These are phyloP conservation scores for Ictidomys tridecemlineatus DNA, from an alignment of 2,113 vertebrate genomes.

Conservation along the genomic window DNA sequence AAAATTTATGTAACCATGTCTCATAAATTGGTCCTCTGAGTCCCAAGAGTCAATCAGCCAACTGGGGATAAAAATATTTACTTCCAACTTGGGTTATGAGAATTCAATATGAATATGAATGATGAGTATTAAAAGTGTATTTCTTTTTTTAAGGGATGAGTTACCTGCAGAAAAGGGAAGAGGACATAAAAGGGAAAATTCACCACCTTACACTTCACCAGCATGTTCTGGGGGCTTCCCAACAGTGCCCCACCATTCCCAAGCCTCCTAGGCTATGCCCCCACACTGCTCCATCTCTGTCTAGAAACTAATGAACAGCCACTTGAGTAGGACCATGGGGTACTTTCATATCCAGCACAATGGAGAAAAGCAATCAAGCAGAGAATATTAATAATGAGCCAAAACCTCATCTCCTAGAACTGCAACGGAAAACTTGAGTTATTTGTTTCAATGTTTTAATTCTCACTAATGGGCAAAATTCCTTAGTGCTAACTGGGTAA, in stretches of 20 bases:
- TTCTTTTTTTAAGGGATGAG: constrained; percentile 15
- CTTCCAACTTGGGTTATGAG: neutral
- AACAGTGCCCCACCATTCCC: neutral
- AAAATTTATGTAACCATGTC: neutral
- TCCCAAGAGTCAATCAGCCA: neutral
- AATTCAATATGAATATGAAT: constrained; percentile 26
- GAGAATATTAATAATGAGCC: constrained; percentile 67
- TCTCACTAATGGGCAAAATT: constrained; percentile 71
- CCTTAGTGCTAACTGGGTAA: constrained; percentile 67
- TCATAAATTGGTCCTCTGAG: neutral
- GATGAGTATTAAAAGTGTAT: constrained; percentile 1
- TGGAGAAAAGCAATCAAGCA: constrained; percentile 54
- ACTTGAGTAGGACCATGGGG: constrained; percentile 41
- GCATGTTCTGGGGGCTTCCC: neutral
- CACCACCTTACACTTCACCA: neutral
- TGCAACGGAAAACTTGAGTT: constrained; percentile 67
- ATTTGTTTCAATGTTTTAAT: constrained; percentile 75
- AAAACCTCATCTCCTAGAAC: constrained; percentile 62
- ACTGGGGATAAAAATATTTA: constrained; percentile 40
- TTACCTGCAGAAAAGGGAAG: neutral
- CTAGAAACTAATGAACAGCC: constrained; percentile 54
- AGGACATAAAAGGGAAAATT: neutral
- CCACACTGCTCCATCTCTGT: neutral
- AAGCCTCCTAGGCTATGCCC: neutral
- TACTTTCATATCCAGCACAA: constrained; percentile 68